Evolutionary conservation across 2,113 vertebrate genomes (phyloP).

Genomic region (Spea bombifrons): DNA sequence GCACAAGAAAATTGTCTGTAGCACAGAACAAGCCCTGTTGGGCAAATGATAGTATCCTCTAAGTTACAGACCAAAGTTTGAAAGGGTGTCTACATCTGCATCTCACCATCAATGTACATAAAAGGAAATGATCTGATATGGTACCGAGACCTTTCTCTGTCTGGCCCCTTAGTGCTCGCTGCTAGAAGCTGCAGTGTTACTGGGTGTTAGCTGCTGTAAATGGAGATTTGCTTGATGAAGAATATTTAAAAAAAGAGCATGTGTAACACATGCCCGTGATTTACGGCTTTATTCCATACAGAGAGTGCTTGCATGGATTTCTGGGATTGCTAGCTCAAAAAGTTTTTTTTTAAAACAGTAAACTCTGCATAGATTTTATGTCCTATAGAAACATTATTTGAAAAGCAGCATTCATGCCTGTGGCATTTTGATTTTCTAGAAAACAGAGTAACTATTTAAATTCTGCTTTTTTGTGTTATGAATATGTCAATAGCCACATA

Average conservation of each 20-base stretch:
- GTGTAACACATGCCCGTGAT: slow-evolving; percentile 6
- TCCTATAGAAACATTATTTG: too few relatives aligned
- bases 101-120: slow-evolving; percentile 47
- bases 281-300: slow-evolving; percentile 1
- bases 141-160: slow-evolving; percentile 29
- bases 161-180: slow-evolving; percentile 16
- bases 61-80: slow-evolving; percentile 1
- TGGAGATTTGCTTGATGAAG: slow-evolving; percentile 30
- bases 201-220: slow-evolving; percentile 41
- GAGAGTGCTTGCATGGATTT: too few relatives aligned
- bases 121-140: slow-evolving; percentile 46
- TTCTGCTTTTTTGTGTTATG: too few relatives aligned
- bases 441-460: too few relatives aligned
- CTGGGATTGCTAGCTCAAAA: too few relatives aligned
- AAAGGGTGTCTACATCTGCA: slow-evolving; percentile 28
- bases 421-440: too few relatives aligned
- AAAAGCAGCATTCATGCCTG: too few relatives aligned
- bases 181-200: slow-evolving; percentile 11
- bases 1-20: background rate
- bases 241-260: background rate
- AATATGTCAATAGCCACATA: too few relatives aligned
- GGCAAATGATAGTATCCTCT: slow-evolving; percentile 7
- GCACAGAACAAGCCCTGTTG: background rate
- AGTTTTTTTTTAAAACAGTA: too few relatives aligned
- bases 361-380: too few relatives aligned